Percentiles rank a stretch among this genome's conserved stretches.
phyloP scores from a whole-genome alignment of 1,140 invertebrate species.

The Oppia nitens region DNA sequence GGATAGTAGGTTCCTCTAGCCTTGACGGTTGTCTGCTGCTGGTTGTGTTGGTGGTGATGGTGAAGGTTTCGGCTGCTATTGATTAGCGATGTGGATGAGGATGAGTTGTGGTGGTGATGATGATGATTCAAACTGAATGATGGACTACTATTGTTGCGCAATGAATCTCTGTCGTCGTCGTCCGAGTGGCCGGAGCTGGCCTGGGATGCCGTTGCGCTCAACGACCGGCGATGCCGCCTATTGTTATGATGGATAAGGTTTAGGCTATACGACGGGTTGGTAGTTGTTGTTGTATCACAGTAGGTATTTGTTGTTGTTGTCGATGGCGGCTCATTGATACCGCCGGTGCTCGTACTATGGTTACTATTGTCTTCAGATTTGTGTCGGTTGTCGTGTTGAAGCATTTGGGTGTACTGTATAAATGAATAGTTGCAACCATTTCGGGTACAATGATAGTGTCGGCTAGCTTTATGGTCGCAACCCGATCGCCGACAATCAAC shows the following conservation, averaged over 20 bases:
- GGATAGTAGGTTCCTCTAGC: conserved; percentile 83
- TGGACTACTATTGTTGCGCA: neutral
- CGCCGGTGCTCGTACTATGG: neutral
- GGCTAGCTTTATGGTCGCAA: conserved; percentile 49
- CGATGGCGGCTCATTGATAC: neutral
- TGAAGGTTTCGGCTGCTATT: neutral
- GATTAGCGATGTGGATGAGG: too few relatives aligned
- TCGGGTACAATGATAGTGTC: conserved; percentile 58
- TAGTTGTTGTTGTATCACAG: conserved; percentile 17
- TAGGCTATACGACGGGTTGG: neutral
- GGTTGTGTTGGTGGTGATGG: neutral
- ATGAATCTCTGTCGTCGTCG: neutral
- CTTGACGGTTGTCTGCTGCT: conserved; percentile 48
- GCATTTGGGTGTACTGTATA: conserved; percentile 52
- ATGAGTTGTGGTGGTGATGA: too few relatives aligned
- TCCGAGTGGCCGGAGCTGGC: neutral
- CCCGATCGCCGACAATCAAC: conserved; percentile 50
- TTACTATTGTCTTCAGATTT: conserved; percentile 13
- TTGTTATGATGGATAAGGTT: too few relatives aligned
- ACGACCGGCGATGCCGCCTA: too few relatives aligned
- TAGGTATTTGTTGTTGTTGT: neutral
- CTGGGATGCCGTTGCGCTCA: neutral
- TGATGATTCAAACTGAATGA: neutral
- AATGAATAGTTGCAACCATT: conserved; percentile 56
- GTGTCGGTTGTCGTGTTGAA: conserved; percentile 46